These are phyloP conservation scores for Perca flavescens DNA, from an alignment of 2,113 vertebrate species.

Conservation along the genomic window DNA sequence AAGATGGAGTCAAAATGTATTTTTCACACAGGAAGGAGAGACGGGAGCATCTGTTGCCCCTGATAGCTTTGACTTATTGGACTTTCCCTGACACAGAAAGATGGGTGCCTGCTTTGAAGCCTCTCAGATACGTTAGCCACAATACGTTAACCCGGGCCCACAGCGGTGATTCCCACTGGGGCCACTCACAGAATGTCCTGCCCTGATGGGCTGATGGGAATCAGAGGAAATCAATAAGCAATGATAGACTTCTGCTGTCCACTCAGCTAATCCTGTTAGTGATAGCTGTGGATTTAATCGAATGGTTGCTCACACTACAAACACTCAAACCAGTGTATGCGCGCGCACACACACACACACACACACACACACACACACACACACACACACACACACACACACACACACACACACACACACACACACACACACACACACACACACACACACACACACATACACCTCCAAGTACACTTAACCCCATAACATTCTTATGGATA, in stretches of 20 bases:
- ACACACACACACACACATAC: conserved; percentile 38
- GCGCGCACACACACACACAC: fast-evolving
- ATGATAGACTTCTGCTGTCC: conserved; percentile 86
- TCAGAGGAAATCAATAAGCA: conserved; percentile 84
- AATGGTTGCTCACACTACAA: conserved; percentile 75
- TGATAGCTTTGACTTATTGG: conserved; percentile 84
- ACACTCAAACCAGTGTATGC: conserved; percentile 49
- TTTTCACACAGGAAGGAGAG: conserved; percentile 46
- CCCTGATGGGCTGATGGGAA: conserved; percentile 81
- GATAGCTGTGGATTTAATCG: conserved; percentile 83
- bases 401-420: conserved; percentile 38
- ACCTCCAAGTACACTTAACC: conserved; percentile 74
- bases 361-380: conserved; percentile 29
- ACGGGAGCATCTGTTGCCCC: conserved; percentile 76
- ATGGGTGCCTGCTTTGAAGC: conserved; percentile 68
- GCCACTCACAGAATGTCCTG: conserved; percentile 71
- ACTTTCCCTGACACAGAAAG: conserved; percentile 79
- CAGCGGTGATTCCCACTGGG: conserved; percentile 67
- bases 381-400: conserved; percentile 36
- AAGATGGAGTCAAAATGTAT: conserved; percentile 61
- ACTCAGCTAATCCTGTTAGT: conserved; percentile 85
- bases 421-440: conserved; percentile 37
- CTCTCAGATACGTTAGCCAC: conserved; percentile 60
- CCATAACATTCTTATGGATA: conserved; percentile 73
- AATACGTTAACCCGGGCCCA: conserved; percentile 56